Evolutionary conservation across 2,797 vertebrate genomes (phyloP).

Genomic region (Enteromius unitaeniatus): DNA sequence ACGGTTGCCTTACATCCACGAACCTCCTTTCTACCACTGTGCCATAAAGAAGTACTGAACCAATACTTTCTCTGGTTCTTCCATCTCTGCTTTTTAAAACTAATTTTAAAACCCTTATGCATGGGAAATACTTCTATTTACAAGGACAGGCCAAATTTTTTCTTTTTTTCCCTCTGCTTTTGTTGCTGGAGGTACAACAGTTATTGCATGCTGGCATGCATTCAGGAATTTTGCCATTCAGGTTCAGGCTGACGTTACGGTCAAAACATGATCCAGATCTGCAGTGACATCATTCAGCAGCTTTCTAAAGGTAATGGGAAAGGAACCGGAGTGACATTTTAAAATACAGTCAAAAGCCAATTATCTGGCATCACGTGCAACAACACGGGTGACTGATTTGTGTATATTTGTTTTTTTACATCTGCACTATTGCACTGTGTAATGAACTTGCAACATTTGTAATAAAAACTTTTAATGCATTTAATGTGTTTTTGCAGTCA

Average conservation of each 20-base stretch:
- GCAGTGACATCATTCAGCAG: background rate
- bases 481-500: background rate
- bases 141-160: background rate
- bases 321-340: background rate
- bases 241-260: constrained; percentile 12
- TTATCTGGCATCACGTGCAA: constrained; percentile 16
- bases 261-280: background rate
- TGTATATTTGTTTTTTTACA: constrained; percentile 18
- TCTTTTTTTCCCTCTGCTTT: no score
- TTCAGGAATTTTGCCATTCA: constrained; percentile 28
- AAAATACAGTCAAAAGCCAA: constrained; percentile 35
- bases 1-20: constrained; percentile 40
- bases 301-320: background rate
- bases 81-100: background rate
- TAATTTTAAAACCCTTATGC: background rate
- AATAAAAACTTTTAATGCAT: constrained; percentile 33
- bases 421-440: constrained; percentile 13
- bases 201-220: constrained; percentile 71
- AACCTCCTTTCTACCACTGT: constrained; percentile 31
- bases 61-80: constrained; percentile 29
- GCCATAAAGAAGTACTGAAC: constrained; percentile 68
- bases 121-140: constrained; percentile 14
- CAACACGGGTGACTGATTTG: background rate
- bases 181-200: constrained; percentile 2
- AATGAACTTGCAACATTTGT: constrained; percentile 25